Conservation (phyloP, 1,140 invertebrate genomes). For the Drosophila sproati region DNA sequence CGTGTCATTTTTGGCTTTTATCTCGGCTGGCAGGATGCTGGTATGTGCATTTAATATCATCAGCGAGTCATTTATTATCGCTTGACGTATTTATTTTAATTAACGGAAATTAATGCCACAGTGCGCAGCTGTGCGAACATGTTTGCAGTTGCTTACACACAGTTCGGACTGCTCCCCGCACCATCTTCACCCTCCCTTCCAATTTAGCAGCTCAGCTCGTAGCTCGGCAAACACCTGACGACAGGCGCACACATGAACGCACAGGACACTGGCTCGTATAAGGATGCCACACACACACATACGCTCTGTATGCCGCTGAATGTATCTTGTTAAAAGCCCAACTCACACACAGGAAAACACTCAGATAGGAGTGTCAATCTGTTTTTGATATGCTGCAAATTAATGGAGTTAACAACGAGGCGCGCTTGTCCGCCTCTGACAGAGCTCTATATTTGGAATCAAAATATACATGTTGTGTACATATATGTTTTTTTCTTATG, state of each 20-base stretch:
- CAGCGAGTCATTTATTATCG: conserved; percentile 78
- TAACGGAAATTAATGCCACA: conserved; percentile 81
- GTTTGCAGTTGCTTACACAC: conserved; percentile 74
- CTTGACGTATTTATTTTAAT: conserved; percentile 83
- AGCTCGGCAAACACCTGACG: conserved; percentile 52
- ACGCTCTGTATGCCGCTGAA: conserved; percentile 17
- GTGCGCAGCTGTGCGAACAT: conserved; percentile 72
- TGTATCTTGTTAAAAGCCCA: conserved; percentile 24
- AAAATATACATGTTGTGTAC: neutral
- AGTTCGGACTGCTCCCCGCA: conserved; percentile 33
- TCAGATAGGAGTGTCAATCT: conserved; percentile 63
- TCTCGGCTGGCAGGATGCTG: conserved; percentile 13
- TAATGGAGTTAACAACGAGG: conserved; percentile 62
- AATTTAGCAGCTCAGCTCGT: conserved; percentile 9
- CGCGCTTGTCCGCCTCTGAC: conserved; percentile 8
- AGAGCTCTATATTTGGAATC: conserved; percentile 1
- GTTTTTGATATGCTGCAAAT: conserved; percentile 65
- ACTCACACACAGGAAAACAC: conserved; percentile 12
- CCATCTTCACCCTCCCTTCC: neutral
- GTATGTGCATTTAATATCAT: conserved; percentile 59
- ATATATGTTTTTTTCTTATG: conserved; percentile 5
- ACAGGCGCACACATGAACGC: conserved; percentile 21
- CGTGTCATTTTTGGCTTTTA: conserved; percentile 26
- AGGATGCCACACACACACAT: conserved; percentile 6
- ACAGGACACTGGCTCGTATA: conserved; percentile 21